Percentiles rank a stretch among this genome's conserved stretches.
Evolutionary conservation across 2,797 vertebrate species (phyloP).

Genomic region (Acestrorhynchus altus): DNA sequence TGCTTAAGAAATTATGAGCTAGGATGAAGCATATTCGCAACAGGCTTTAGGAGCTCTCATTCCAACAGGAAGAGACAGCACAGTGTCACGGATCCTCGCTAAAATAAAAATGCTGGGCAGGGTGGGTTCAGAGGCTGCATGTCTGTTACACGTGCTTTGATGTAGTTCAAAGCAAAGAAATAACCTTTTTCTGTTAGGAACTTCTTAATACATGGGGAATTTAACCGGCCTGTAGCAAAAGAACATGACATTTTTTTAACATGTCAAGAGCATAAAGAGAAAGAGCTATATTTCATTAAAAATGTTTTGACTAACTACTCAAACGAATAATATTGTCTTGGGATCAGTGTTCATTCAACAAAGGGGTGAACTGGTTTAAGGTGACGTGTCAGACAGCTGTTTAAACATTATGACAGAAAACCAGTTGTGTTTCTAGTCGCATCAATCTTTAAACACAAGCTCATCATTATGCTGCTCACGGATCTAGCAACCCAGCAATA

Average conservation of each 20-base stretch:
- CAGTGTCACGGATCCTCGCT: conserved; percentile 24
- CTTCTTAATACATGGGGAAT: conserved; percentile 9
- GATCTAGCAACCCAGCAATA: conserved; percentile 13
- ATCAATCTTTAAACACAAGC: conserved; percentile 29
- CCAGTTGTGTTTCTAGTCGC: background rate
- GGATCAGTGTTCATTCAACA: conserved; percentile 13
- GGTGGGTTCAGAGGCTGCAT: conserved; percentile 33
- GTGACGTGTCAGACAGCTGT: background rate
- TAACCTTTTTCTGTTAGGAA: conserved; percentile 24
- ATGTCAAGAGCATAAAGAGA: background rate
- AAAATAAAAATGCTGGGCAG: conserved; percentile 41
- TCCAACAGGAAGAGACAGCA: conserved; percentile 43
- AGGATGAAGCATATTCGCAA: conserved; percentile 29
- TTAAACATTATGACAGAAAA: conserved; percentile 10
- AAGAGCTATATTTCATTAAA: background rate
- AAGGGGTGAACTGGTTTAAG: conserved; percentile 18
- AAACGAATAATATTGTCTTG: background rate
- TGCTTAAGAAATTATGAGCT: conserved; percentile 27
- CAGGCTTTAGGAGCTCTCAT: conserved; percentile 38
- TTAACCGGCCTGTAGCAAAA: background rate
- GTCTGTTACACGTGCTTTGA: conserved; percentile 53
- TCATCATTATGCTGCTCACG: conserved; percentile 32
- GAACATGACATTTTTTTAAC: background rate
- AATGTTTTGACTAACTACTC: conserved; percentile 31
- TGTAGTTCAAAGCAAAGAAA: conserved; percentile 52